Conservation (phyloP, 2,113 vertebrate genomes). For the Hemichromis elongatus region DNA sequence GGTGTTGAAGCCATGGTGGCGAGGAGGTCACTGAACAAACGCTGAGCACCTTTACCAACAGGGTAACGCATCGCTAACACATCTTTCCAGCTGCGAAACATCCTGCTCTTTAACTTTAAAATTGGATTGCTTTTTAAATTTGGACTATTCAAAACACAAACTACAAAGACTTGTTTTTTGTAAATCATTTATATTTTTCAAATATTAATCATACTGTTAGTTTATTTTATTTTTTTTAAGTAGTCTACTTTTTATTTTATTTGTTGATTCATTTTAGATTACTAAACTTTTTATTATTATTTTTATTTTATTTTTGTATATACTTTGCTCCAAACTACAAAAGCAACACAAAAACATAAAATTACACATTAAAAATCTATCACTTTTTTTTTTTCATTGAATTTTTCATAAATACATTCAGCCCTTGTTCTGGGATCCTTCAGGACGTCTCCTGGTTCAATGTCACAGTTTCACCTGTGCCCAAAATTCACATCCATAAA, state of each 20-base stretch:
- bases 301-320: not conserved
- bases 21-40: not conserved
- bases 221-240: rapidly evolving
- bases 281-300: not conserved
- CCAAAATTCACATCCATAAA: not conserved
- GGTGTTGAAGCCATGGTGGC: not conserved
- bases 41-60: not conserved
- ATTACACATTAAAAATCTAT: not conserved
- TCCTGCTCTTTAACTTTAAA: not conserved
- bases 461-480: rapidly evolving
- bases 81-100: not conserved
- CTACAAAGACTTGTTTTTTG: rapidly evolving
- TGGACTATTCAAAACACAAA: not conserved
- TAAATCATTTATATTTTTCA: not conserved
- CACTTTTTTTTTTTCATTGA: no score
- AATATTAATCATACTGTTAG: not conserved
- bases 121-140: not conserved
- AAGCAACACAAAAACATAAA: not conserved
- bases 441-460: not conserved
- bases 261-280: rapidly evolving
- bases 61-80: not conserved
- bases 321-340: not conserved
- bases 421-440: not conserved
- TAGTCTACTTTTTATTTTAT: not conserved
- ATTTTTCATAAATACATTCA: not conserved